Percentiles rank a stretch among this genome's conserved stretches.
Conservation (phyloP, 2,797 vertebrate genomes). For the Leuciscus waleckii region DNA sequence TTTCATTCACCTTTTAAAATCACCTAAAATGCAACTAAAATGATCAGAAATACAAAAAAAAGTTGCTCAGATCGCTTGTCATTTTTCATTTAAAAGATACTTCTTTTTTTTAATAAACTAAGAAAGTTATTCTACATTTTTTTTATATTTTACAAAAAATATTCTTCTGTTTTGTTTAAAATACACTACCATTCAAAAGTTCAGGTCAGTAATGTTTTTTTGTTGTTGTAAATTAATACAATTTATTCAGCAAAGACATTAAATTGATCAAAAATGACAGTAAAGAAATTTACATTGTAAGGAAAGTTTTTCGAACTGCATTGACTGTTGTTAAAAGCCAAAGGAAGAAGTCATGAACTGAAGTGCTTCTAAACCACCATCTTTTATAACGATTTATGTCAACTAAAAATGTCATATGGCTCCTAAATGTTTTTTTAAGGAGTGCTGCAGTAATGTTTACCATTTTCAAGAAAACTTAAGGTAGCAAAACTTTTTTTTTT, state of each 20-base stretch:
- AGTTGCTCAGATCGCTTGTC: background rate
- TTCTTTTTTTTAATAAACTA: background rate
- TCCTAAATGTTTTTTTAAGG: background rate
- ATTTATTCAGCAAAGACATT: background rate
- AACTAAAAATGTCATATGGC: background rate
- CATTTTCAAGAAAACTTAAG: background rate
- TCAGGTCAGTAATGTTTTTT: background rate
- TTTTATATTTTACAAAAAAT: background rate
- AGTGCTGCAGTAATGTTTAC: background rate
- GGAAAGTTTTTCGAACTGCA: too few relatives aligned
- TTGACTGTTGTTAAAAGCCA: too few relatives aligned
- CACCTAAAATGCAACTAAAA: background rate
- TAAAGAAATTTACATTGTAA: too few relatives aligned
- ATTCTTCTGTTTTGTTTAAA: background rate
- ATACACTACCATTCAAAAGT: background rate
- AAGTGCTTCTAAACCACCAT: background rate
- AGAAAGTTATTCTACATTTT: background rate
- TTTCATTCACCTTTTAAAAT: constrained; percentile 3
- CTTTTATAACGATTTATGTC: background rate
- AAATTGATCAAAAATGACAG: background rate
- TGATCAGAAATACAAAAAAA: background rate
- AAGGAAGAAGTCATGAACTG: background rate
- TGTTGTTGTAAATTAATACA: background rate
- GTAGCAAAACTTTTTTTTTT: background rate
- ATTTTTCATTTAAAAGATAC: background rate